These are phyloP conservation scores for Selene dorsalis DNA, from an alignment of 2,797 vertebrate species.

Conservation along the genomic window DNA sequence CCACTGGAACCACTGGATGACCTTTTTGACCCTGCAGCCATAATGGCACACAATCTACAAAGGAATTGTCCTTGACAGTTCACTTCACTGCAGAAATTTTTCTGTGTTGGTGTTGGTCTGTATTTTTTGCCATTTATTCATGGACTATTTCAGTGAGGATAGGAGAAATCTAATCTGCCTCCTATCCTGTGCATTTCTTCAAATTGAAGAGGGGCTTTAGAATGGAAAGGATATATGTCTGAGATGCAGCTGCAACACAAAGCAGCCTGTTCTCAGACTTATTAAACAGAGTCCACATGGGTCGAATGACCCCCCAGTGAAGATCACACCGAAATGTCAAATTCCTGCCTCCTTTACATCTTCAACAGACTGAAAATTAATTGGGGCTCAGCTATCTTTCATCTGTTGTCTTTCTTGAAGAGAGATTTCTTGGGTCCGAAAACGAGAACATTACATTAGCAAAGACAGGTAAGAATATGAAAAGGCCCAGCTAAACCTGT, in stretches of 20 bases:
- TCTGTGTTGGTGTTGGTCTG: background rate
- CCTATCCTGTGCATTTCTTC: constrained; percentile 2
- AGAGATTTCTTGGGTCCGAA: background rate
- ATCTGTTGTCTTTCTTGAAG: background rate
- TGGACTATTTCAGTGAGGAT: background rate
- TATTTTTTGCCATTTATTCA: background rate
- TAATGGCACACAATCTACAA: background rate
- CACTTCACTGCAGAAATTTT: background rate
- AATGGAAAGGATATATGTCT: background rate
- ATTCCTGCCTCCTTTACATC: constrained; percentile 8
- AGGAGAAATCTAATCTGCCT: background rate
- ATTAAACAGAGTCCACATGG: constrained; percentile 17
- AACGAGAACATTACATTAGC: constrained; percentile 19
- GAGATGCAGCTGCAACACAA: background rate
- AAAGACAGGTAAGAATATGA: background rate
- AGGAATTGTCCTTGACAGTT: background rate
- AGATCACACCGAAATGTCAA: constrained; percentile 11
- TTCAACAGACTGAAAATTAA: constrained; percentile 32
- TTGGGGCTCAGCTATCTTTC: constrained; percentile 22
- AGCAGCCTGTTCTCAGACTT: constrained; percentile 8
- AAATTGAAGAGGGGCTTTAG: constrained; percentile 16
- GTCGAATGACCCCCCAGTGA: background rate
- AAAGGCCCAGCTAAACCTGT: background rate
- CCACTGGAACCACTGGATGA: background rate
- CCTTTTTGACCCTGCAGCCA: background rate